These are phyloP conservation scores for Actinia tenebrosa DNA, from an alignment of 64 coral and sea anemone genomes.

Conservation along the genomic window DNA sequence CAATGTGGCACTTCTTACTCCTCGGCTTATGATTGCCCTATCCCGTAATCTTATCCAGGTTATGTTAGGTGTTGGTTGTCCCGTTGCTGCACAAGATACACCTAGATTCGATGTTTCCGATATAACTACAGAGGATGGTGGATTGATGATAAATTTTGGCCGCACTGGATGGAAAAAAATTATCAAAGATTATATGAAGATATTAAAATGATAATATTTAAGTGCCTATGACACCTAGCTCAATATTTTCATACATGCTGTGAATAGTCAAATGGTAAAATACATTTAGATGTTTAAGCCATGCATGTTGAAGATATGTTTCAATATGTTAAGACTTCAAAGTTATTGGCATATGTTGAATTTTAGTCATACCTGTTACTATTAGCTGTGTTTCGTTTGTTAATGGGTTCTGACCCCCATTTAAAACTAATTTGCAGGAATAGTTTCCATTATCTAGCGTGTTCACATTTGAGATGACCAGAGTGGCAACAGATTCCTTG, in stretches of 20 bases:
- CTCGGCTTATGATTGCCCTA: not conserved
- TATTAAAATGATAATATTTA: too few species aligned
- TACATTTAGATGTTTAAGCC: too few species aligned
- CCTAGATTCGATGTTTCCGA: not conserved
- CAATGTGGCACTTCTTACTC: not conserved
- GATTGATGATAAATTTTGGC: not conserved
- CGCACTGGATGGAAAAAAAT: not conserved
- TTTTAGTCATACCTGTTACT: not conserved
- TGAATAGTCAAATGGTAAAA: too few species aligned
- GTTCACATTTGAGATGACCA: not conserved
- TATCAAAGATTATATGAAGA: too few species aligned
- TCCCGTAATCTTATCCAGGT: not conserved
- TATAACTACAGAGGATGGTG: not conserved
- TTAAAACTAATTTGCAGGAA: not conserved
- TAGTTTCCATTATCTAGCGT: not conserved
- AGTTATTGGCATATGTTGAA: too few species aligned
- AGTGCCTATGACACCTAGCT: too few species aligned
- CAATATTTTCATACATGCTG: too few species aligned
- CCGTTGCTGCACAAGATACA: not conserved
- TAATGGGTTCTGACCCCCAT: not conserved
- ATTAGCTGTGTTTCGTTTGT: not conserved
- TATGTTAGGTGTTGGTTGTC: not conserved
- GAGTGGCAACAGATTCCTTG: constrained; percentile 5
- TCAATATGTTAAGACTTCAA: too few species aligned
- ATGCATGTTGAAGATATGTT: too few species aligned